Evolutionary conservation across 2,797 vertebrate genomes (phyloP).

Genomic region (Phyllotis vaccarum): DNA sequence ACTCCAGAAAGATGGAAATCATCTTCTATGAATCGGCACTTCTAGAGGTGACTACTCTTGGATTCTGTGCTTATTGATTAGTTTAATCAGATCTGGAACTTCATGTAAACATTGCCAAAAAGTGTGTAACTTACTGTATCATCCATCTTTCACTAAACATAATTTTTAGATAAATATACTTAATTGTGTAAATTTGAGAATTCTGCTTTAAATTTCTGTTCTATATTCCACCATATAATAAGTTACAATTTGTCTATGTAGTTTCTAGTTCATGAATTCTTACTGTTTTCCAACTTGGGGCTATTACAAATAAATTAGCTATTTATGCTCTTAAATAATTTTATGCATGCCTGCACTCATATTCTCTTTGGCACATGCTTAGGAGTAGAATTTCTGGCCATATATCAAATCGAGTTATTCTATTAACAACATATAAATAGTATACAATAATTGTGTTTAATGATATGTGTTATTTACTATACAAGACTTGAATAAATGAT

Average conservation of each 20-base stretch:
- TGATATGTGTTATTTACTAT: not conserved
- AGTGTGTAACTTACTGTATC: not conserved
- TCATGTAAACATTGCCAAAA: not conserved
- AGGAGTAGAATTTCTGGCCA: not conserved
- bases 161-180: conserved; percentile 35
- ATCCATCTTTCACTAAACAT: conserved; percentile 16
- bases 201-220: conserved; percentile 31
- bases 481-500: not conserved
- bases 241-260: not conserved
- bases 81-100: conserved; percentile 5
- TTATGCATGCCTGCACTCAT: not conserved
- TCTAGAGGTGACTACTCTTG: not conserved
- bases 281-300: conserved; percentile 33
- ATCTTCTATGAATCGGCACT: no score
- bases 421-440: conserved; percentile 2
- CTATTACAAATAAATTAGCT: not conserved
- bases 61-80: not conserved
- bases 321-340: conserved; percentile 34
- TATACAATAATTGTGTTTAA: not conserved
- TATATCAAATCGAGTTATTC: conserved; percentile 31
- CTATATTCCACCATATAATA: conserved; percentile 27
- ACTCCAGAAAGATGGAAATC: no score
- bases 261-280: conserved; percentile 12
- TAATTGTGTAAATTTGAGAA: conserved; percentile 39
- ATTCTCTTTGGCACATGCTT: not conserved